Conservation (phyloP, 2,113 vertebrate genomes). For the Damaliscus lunatus region DNA sequence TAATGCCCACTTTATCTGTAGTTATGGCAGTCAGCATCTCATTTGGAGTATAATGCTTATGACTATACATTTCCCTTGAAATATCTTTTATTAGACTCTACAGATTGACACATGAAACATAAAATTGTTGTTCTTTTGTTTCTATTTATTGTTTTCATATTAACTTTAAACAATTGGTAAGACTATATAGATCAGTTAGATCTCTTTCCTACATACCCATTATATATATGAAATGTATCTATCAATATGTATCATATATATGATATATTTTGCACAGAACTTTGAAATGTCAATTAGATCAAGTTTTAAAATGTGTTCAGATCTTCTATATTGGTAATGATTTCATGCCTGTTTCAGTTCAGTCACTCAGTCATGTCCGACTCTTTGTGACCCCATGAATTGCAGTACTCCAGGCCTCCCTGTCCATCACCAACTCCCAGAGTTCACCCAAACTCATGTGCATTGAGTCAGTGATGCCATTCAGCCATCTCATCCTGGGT, state of each 20-base stretch:
- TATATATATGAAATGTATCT: neutral
- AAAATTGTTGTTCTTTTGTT: neutral
- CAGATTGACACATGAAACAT: neutral
- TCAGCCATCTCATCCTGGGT: too few species aligned
- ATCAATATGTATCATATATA: neutral
- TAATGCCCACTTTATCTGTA: neutral
- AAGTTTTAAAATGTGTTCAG: neutral
- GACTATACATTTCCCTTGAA: neutral
- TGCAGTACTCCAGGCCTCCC: rapidly evolving
- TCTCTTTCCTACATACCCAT: neutral
- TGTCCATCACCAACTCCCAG: too few species aligned
- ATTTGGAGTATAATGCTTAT: neutral
- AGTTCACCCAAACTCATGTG: rapidly evolving
- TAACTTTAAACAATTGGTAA: neutral
- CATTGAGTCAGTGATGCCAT: too few species aligned
- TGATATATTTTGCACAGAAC: neutral
- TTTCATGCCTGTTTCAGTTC: neutral
- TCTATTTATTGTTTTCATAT: neutral
- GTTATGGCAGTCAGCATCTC: neutral
- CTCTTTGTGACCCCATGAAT: too few species aligned
- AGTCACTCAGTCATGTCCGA: too few species aligned
- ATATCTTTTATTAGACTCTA: neutral
- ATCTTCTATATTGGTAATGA: neutral
- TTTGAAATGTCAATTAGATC: neutral
- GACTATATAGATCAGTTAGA: neutral